These are phyloP conservation scores for Tetramorium alpestre DNA, from an alignment of 1,140 invertebrate genomes.

Conservation along the genomic window DNA sequence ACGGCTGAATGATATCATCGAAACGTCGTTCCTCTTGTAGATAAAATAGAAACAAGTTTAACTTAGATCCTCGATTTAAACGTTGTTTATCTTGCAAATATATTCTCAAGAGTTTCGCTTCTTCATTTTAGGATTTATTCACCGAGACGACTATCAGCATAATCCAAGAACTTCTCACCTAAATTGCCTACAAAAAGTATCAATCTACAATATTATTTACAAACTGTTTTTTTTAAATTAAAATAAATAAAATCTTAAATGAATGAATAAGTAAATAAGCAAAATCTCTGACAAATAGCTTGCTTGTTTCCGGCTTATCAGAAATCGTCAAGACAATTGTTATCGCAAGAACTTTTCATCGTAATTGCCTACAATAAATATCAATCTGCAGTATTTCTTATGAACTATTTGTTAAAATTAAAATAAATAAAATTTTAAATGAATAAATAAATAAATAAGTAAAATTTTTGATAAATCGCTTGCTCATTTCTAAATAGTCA, in stretches of 20 bases:
- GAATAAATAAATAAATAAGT: too few relatives aligned
- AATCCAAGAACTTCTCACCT: neutral
- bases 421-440: too few relatives aligned
- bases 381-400: too few relatives aligned
- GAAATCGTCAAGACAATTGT: too few relatives aligned
- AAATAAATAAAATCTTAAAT: too few relatives aligned
- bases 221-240: neutral
- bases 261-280: too few relatives aligned
- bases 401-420: too few relatives aligned
- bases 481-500: too few relatives aligned
- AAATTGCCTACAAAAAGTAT: neutral
- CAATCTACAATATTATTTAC: neutral
- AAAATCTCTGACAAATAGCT: too few relatives aligned
- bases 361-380: too few relatives aligned
- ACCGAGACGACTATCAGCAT: neutral
- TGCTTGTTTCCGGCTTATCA: neutral
- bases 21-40: neutral
- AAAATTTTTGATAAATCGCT: too few relatives aligned
- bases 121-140: neutral
- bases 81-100: neutral
- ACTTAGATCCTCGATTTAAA: neutral
- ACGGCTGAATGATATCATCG: neutral
- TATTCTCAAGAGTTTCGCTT: neutral
- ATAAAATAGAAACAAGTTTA: neutral
- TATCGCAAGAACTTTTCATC: too few relatives aligned